phyloP scores from a whole-genome alignment of 2,113 vertebrate genomes.

The Heliornis fulica region DNA sequence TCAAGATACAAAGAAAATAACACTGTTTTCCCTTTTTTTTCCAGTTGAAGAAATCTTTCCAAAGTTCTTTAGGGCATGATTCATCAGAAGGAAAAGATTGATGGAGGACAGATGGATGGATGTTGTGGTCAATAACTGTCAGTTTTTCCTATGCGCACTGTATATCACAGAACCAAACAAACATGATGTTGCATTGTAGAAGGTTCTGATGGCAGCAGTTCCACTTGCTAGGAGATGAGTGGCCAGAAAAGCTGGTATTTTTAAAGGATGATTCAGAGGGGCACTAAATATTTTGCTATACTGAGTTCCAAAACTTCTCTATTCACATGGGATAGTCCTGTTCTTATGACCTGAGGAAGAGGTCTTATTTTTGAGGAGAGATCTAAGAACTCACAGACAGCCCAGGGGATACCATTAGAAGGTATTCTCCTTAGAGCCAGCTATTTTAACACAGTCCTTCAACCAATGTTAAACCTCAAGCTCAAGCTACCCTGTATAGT shows the following conservation, averaged over 20 bases:
- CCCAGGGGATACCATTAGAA: not conserved
- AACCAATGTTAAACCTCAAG: not conserved
- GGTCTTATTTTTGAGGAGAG: not conserved
- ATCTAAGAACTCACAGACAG: not conserved
- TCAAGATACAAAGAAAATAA: not conserved
- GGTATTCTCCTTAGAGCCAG: not conserved
- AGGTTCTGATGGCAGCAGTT: not conserved
- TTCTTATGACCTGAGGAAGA: not conserved
- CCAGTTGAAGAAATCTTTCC: conserved; percentile 70
- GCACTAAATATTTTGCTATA: not conserved
- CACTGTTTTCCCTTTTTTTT: not conserved
- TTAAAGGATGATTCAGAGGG: not conserved
- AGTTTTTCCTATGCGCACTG: not conserved
- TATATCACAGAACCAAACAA: not conserved
- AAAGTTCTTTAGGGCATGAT: conserved; percentile 44
- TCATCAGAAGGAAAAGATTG: conserved; percentile 36
- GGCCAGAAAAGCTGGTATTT: not conserved
- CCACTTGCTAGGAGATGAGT: not conserved
- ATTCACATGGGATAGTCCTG: not conserved
- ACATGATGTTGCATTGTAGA: not conserved
- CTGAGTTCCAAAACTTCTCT: not conserved
- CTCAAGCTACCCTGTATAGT: not conserved
- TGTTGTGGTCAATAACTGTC: not conserved
- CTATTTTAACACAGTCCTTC: not conserved
- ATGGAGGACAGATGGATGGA: not conserved